Conservation (phyloP, 2,797 vertebrate genomes). For the Cossypha caffra region DNA sequence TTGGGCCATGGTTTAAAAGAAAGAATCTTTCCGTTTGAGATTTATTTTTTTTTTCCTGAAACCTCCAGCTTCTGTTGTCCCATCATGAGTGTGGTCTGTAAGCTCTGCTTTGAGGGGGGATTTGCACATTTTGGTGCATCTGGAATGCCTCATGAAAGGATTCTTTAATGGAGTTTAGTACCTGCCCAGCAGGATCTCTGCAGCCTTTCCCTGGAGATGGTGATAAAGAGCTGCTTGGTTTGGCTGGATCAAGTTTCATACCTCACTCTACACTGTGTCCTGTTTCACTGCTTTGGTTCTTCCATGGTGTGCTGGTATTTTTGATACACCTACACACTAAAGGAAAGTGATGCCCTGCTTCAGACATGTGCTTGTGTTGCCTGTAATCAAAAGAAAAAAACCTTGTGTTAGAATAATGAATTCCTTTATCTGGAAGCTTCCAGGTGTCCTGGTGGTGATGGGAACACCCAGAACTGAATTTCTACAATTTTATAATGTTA, state of each 20-base stretch:
- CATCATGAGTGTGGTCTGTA: accelerated
- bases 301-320: background rate
- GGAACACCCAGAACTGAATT: background rate
- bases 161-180: background rate
- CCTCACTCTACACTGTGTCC: background rate
- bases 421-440: background rate
- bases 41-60: background rate
- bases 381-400: background rate
- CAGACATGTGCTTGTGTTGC: accelerated
- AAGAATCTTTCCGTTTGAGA: background rate
- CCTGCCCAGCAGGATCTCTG: background rate
- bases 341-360: background rate
- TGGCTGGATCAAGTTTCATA: background rate
- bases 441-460: background rate
- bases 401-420: background rate
- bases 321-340: too few relatives aligned
- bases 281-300: background rate
- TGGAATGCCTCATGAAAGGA: background rate
- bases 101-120: background rate
- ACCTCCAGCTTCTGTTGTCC: background rate
- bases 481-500: background rate
- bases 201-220: background rate
- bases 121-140: background rate
- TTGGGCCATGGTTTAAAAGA: background rate
- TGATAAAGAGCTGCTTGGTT: background rate